These are phyloP conservation scores for Corythoichthys haematopterus DNA, from an alignment of 2,113 vertebrate species.

Conservation along the genomic window DNA sequence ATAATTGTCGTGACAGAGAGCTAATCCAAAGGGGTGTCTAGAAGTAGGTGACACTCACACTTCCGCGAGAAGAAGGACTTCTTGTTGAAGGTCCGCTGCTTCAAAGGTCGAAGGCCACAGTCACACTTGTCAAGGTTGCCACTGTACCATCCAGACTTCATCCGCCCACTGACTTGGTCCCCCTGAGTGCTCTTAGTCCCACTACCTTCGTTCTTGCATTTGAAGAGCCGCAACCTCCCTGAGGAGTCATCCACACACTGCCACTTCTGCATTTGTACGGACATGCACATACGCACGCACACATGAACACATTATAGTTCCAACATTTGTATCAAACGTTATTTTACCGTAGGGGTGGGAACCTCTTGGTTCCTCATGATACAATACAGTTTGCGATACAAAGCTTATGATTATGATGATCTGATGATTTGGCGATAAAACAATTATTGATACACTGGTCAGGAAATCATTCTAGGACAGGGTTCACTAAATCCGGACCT, in stretches of 20 bases:
- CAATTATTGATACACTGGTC: too few relatives aligned
- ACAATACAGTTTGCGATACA: too few relatives aligned
- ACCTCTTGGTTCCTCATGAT: too few relatives aligned
- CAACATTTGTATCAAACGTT: too few relatives aligned
- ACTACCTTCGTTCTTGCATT: conserved; percentile 81
- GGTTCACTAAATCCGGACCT: too few relatives aligned
- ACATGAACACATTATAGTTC: too few relatives aligned
- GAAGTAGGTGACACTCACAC: conserved; percentile 71
- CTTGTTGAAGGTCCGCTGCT: conserved; percentile 59
- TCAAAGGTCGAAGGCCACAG: conserved; percentile 66
- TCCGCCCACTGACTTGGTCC: conserved; percentile 68
- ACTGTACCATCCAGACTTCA: conserved; percentile 77
- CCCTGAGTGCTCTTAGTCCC: conserved; percentile 17
- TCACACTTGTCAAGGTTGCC: conserved; percentile 68
- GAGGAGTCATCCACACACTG: conserved; percentile 89
- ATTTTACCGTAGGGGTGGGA: too few relatives aligned
- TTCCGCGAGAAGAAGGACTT: conserved; percentile 85
- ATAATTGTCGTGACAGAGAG: too few relatives aligned
- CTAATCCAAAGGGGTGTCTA: too few relatives aligned
- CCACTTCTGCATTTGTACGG: conserved; percentile 81
- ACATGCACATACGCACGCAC: background rate
- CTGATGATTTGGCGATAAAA: too few relatives aligned
- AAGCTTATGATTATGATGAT: too few relatives aligned
- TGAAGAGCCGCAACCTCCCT: conserved; percentile 88
- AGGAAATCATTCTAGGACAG: too few relatives aligned